A percentile compares a stretch with the other conserved stretches of the same genome.
phyloP scores from a whole-genome alignment of 1,140 invertebrate species.

The Ectropis grisescens region DNA sequence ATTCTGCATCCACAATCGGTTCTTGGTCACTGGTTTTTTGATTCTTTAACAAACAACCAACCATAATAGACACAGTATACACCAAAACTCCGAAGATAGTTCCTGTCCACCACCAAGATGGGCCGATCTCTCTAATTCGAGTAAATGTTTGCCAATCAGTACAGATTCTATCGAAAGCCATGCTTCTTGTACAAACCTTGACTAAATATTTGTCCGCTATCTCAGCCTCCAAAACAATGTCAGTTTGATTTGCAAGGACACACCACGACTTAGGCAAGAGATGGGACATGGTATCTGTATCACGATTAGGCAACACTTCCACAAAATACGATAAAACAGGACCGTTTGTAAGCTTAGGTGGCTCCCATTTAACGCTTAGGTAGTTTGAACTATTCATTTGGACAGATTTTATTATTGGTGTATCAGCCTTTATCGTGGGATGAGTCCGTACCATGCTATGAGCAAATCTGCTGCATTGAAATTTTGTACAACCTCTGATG shows the following conservation, averaged over 20 bases:
- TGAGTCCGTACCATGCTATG: slow-evolving; percentile 37
- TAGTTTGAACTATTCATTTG: too few species aligned
- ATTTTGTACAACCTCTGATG: slow-evolving; percentile 34
- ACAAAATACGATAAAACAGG: slow-evolving; percentile 39
- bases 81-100: slow-evolving; percentile 30
- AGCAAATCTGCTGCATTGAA: slow-evolving; percentile 33
- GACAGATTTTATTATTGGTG: too few species aligned
- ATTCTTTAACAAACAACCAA: slow-evolving; percentile 16
- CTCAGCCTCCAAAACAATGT: slow-evolving; percentile 19
- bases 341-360: slow-evolving; percentile 39
- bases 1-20: slow-evolving; percentile 22
- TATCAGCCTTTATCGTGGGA: too few species aligned
- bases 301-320: slow-evolving; percentile 32
- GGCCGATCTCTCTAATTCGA: slow-evolving; percentile 4
- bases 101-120: slow-evolving; percentile 24
- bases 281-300: slow-evolving; percentile 19
- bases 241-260: slow-evolving; percentile 21
- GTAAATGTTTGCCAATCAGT: slow-evolving; percentile 24
- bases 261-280: slow-evolving; percentile 37
- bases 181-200: slow-evolving; percentile 35
- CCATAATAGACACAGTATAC: slow-evolving; percentile 18
- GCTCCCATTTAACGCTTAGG: slow-evolving; percentile 44
- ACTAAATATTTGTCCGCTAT: slow-evolving; percentile 30
- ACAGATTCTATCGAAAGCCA: slow-evolving; percentile 35
- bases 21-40: slow-evolving; percentile 17